phyloP scores from a whole-genome alignment of 2,797 vertebrate genomes.

The Halcyon smyrnensis region DNA sequence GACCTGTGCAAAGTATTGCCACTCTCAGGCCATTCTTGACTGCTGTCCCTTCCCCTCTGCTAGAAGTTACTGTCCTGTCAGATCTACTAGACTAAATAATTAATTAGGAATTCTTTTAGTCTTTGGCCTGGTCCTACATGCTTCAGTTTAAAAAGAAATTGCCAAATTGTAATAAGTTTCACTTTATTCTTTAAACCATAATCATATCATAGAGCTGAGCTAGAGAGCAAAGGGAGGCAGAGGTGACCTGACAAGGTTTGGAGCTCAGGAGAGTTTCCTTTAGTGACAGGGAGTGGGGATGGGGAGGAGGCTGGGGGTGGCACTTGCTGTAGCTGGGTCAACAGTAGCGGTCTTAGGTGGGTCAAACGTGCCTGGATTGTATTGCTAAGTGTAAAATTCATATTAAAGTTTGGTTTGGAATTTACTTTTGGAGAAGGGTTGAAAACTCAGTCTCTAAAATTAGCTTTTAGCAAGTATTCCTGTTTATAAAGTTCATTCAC shows the following conservation, averaged over 20 bases:
- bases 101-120: background rate
- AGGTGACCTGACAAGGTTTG: background rate
- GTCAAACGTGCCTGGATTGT: background rate
- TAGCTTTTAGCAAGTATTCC: slow-evolving; percentile 60
- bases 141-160: background rate
- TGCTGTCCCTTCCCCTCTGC: background rate
- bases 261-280: background rate
- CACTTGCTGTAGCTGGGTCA: slow-evolving; percentile 3
- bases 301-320: background rate
- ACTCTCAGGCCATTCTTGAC: background rate
- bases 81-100: background rate
- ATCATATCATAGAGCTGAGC: background rate
- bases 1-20: background rate
- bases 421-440: slow-evolving; percentile 32
- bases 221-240: background rate
- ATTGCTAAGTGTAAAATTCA: slow-evolving; percentile 12
- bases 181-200: background rate
- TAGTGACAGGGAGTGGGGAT: background rate
- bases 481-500: slow-evolving; percentile 68
- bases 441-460: slow-evolving; percentile 55
- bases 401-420: slow-evolving; percentile 32
- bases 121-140: background rate
- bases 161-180: background rate
- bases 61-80: background rate
- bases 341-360: background rate